These are phyloP conservation scores for Macropus fuliginosus DNA, from an alignment of 2,797 vertebrate species.

Conservation along the genomic window DNA sequence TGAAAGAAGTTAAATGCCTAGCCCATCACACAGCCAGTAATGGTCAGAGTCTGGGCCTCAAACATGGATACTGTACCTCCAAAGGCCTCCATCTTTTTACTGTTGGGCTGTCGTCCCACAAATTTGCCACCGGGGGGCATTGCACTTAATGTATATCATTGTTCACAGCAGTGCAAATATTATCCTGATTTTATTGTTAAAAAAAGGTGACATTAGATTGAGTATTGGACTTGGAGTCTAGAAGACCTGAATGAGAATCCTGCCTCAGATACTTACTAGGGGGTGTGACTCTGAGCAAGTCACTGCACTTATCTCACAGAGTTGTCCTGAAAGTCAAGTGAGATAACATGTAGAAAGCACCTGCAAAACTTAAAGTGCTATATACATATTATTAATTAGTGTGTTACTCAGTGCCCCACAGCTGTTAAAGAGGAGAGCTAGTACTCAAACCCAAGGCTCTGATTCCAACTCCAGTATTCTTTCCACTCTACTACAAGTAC, in stretches of 20 bases:
- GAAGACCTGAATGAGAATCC: background rate
- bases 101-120: background rate
- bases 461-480: background rate
- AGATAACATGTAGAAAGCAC: background rate
- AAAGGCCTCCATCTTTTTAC: background rate
- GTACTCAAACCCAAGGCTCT: background rate
- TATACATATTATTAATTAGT: background rate
- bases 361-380: background rate
- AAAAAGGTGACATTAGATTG: background rate
- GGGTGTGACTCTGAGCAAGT: background rate
- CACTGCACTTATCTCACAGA: background rate
- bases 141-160: background rate
- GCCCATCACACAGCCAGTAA: background rate
- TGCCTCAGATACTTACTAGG: background rate
- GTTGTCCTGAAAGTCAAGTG: background rate
- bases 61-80: background rate
- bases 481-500: background rate
- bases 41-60: background rate
- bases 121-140: background rate
- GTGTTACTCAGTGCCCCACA: background rate
- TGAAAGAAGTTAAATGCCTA: background rate
- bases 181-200: background rate
- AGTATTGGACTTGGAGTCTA: background rate
- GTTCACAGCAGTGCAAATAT: background rate
- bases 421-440: constrained; percentile 4